phyloP scores from a whole-genome alignment of 2,888 invertebrate species.

The Hypomecis atomaria region DNA sequence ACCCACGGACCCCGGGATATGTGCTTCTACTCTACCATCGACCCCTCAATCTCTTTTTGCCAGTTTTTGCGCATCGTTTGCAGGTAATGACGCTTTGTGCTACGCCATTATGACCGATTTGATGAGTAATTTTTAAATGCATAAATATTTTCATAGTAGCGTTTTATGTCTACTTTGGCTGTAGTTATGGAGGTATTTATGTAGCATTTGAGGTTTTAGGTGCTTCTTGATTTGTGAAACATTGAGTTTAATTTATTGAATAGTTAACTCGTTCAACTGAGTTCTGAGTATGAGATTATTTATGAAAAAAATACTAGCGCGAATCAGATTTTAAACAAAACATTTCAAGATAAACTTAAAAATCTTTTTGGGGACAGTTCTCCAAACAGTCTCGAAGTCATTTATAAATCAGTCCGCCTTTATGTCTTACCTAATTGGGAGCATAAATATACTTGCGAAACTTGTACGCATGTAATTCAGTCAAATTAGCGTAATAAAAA shows the following conservation, averaged over 20 bases:
- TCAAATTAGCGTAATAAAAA: slow-evolving; percentile 51
- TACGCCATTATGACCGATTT: slow-evolving; percentile 33
- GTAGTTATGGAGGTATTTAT: not conserved
- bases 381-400: slow-evolving; percentile 11
- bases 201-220: not conserved
- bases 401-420: slow-evolving; percentile 20
- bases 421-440: slow-evolving; percentile 40
- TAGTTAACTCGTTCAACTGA: no score
- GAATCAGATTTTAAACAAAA: not conserved
- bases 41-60: slow-evolving; percentile 47
- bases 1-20: slow-evolving; percentile 53
- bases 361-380: slow-evolving; percentile 3
- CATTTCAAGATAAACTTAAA: not conserved
- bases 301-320: not conserved
- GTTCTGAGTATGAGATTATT: no score
- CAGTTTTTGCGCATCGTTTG: slow-evolving; percentile 45
- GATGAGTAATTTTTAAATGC: slow-evolving; percentile 37
- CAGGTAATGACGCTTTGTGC: slow-evolving; percentile 44
- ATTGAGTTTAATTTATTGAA: not conserved
- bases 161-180: slow-evolving; percentile 4
- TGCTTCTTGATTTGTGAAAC: not conserved
- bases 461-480: slow-evolving; percentile 39
- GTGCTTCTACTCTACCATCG: slow-evolving; percentile 41
- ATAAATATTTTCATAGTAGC: slow-evolving; percentile 18
- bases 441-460: slow-evolving; percentile 45